These are phyloP conservation scores for Drosophila kokeensis DNA, from an alignment of 2,888 invertebrate species.

Conservation along the genomic window DNA sequence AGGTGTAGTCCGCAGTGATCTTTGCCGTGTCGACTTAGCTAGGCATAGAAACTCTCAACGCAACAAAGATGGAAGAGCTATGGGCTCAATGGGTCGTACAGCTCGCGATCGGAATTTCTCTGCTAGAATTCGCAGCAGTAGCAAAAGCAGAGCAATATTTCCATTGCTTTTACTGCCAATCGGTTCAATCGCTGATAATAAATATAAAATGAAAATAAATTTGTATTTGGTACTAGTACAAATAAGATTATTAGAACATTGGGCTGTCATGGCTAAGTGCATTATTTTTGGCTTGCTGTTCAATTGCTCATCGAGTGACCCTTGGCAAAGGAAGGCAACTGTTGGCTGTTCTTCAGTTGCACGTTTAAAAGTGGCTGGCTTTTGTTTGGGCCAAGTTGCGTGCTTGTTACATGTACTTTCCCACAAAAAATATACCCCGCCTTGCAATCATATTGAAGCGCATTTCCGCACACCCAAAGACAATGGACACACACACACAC, in stretches of 20 bases:
- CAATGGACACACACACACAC: constrained; percentile 48
- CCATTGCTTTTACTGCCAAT: neutral
- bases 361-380: constrained; percentile 10
- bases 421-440: constrained; percentile 48
- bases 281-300: neutral
- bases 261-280: neutral
- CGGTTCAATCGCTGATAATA: neutral
- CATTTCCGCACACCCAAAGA: constrained; percentile 57
- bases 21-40: neutral
- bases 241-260: neutral
- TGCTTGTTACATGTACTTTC: constrained; percentile 59
- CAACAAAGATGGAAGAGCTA: neutral
- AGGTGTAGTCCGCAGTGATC: neutral
- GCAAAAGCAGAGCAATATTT: too few species aligned
- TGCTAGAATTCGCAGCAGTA: too few species aligned
- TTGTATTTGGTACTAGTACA: neutral
- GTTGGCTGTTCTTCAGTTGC: constrained; percentile 12
- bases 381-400: constrained; percentile 50
- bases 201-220: neutral
- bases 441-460: constrained; percentile 52
- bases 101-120: neutral
- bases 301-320: constrained; percentile 5
- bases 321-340: neutral
- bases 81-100: neutral
- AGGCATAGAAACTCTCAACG: neutral